Percentiles rank a stretch among this genome's conserved stretches.
phyloP scores from a whole-genome alignment of 2,888 invertebrate genomes.

The Drosophila robusta region DNA sequence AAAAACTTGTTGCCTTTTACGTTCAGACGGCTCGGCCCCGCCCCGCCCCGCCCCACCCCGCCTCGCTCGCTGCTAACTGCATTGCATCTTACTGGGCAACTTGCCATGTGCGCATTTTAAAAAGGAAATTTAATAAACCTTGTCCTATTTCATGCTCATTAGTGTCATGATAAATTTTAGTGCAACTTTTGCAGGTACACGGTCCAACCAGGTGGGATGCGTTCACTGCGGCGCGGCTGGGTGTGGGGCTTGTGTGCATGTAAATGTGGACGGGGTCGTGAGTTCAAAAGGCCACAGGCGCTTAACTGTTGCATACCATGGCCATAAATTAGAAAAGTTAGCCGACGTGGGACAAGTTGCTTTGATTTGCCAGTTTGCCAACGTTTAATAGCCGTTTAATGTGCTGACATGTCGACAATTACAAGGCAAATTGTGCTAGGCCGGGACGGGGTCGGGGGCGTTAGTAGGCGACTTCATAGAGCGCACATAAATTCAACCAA shows the following conservation, averaged over 20 bases:
- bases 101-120: constrained; percentile 72
- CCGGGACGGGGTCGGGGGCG: neutral
- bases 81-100: constrained; percentile 38
- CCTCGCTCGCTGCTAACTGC: constrained; percentile 10
- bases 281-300: constrained; percentile 58
- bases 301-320: constrained; percentile 74
- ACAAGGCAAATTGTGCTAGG: constrained; percentile 38
- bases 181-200: constrained; percentile 48
- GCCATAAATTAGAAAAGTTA: constrained; percentile 76
- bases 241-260: constrained; percentile 34
- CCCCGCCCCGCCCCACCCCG: neutral
- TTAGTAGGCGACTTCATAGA: constrained; percentile 34
- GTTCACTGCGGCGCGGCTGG: neutral
- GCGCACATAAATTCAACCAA: constrained; percentile 69
- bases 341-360: constrained; percentile 67
- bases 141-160: constrained; percentile 78
- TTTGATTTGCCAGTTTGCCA: constrained; percentile 69
- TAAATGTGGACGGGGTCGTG: constrained; percentile 58
- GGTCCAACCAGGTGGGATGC: constrained; percentile 2
- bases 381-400: constrained; percentile 74
- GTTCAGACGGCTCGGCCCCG: neutral
- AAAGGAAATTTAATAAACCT: constrained; percentile 78
- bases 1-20: constrained; percentile 66
- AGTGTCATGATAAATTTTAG: constrained; percentile 76
- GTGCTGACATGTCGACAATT: constrained; percentile 76